phyloP scores from a whole-genome alignment of 1,140 invertebrate species.

The Drosophila tristis region DNA sequence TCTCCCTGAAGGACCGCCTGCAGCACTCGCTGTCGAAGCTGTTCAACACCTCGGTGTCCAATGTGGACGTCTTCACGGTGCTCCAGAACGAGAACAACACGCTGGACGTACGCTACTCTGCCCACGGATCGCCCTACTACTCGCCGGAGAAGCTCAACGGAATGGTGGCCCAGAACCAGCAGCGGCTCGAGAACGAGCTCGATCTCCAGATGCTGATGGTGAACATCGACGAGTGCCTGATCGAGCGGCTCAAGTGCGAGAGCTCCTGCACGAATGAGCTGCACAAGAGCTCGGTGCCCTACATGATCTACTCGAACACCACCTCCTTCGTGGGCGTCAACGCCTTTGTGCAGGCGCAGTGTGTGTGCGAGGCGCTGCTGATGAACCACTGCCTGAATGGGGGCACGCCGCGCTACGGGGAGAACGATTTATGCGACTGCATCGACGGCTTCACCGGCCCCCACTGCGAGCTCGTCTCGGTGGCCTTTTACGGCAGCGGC shows the following conservation, averaged over 20 bases:
- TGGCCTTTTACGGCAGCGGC: conserved; percentile 94
- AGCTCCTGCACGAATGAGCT: conserved; percentile 90
- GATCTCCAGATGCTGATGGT: conserved; percentile 91
- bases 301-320: conserved; percentile 93
- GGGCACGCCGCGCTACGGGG: conserved; percentile 85
- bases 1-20: conserved; percentile 91
- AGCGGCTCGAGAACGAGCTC: conserved; percentile 89
- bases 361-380: conserved; percentile 87
- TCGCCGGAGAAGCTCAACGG: conserved; percentile 93
- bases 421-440: conserved; percentile 88
- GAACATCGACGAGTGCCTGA: conserved; percentile 94
- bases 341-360: conserved; percentile 91
- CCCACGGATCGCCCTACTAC: conserved; percentile 96
- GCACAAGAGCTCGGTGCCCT: conserved; percentile 89
- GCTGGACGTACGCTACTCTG: conserved; percentile 94
- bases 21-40: conserved; percentile 89
- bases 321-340: conserved; percentile 95
- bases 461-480: conserved; percentile 93
- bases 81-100: conserved; percentile 87
- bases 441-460: conserved; percentile 92
- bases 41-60: conserved; percentile 90
- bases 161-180: conserved; percentile 88
- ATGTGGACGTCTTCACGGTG: conserved; percentile 97
- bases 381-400: conserved; percentile 89
- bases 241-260: conserved; percentile 90